Base-by-base conservation (phyloP, 2,888 invertebrate species). In the Amphipyra berbera region DNA sequence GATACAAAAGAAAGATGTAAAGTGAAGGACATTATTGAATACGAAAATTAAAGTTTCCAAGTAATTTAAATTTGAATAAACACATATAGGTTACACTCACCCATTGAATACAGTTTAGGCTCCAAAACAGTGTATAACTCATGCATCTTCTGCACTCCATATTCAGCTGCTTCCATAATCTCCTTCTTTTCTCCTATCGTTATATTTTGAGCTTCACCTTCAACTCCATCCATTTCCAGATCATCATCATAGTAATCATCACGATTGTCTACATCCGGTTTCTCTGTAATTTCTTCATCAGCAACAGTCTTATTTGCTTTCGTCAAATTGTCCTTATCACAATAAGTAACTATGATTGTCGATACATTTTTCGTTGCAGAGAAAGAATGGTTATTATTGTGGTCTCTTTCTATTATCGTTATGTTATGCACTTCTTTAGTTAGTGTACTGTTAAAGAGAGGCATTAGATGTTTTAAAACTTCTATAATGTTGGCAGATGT, bases 41-140 rank as follows among this genome's bases (percentile, higher is more conserved):
- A 6, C 6, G 30, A 30, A 30, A 7, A 30, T 4, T 7, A 7
- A 7, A 7, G 30, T 6, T n/a, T 30, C 7, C 2, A 1, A 30
- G 30, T 30, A 30, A 30, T 30, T 30, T 30, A 30, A 6, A 30
- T 30, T 30, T 30, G 1, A 10, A 37, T 37, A 37, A 10, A 10
- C 37, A 12, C 4, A 7, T 9, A 9, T 35, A 7, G 7, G 9
- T 3, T 2, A 3, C 0, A 41, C 95, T 95, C 82, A 97, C 97
- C 97, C 96, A 96, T 96, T 42, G 96, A 95, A 87, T 96, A 97
- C 14, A 97, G 91, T 71, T 95, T 95, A 0, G 97, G 97, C 81
- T 97, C 97, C 79, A 96, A 95, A 56, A 96, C 94, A 37, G 95
- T 93, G 76, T 96, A 96, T 15, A 97, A 87, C 61, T 97, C 95